Base-by-base conservation (phyloP, 92 coral and sea anemone species). In the Isaurus tuberculatus region DNA sequence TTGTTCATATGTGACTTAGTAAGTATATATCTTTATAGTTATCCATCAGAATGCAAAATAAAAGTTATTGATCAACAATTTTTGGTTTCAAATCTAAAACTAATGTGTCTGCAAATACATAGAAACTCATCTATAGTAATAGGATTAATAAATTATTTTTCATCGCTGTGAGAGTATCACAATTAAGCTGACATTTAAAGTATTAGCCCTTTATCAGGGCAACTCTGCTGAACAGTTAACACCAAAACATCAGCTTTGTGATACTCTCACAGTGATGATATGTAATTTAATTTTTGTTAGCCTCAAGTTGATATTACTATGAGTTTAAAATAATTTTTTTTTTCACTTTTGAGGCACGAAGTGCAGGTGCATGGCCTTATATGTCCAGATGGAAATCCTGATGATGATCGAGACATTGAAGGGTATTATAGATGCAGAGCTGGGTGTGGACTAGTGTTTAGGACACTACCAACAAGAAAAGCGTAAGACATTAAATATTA, bases 221-320 rank as follows among this genome's bases (percentile, higher is more conserved):
- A 37, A 57, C 23, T 72, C 51, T 72, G 23, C 51, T 30, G 30
- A 72, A 72, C 42, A 33, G 79, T 49, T 72, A 72, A 57, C 51
- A 2, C 43, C 79, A 1, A 72, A 72, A 72, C 20, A 31, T 72
- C 79, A 72, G 53, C 43, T 40, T 40, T 40, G 46, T 40, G 46
- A 40, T 40, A 40, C 46, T 40, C 9, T 40, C 9, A 40, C 46
- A 40, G 46, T 40, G 46, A 40, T 40, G 46, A 40, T 40, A 40
- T 40, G 5, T 40, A 40, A 40, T 40, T 40, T 4, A 40, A 40
- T 9, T 40, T 40, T 40, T 40, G 9, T 40, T 9, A 40, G 46
- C 46, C 46, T 40, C 46, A 40, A 40, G 4, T 40, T 40, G 4
- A 40, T 40, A 40, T 40, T 40, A 40, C 46, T 40, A 40, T 40